These are phyloP conservation scores for Trichonephila inaurata DNA, from an alignment of 1,140 invertebrate genomes.

Conservation along the genomic window DNA sequence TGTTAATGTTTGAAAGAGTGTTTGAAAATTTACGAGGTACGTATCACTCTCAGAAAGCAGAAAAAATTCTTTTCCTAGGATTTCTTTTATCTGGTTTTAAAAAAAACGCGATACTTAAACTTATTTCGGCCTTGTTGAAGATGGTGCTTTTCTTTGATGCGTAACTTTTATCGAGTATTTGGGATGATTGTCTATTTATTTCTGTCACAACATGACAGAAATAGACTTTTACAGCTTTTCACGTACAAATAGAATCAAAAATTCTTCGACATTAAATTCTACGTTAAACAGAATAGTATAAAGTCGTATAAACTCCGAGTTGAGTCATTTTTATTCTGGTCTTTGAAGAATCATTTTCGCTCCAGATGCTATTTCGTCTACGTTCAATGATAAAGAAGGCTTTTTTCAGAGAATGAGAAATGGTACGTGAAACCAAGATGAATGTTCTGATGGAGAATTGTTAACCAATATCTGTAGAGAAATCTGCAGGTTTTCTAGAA, in stretches of 20 bases:
- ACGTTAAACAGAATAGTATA: neutral
- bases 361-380: neutral
- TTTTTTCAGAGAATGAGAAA: conserved; percentile 11
- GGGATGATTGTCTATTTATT: neutral
- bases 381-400: neutral
- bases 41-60: conserved; percentile 10
- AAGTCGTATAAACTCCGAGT: neutral
- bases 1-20: conserved; percentile 32
- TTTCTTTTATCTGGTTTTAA: neutral
- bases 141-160: neutral
- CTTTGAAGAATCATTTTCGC: neutral
- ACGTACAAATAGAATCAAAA: neutral
- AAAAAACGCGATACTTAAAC: neutral
- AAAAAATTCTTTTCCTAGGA: neutral
- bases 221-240: neutral
- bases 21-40: conserved; percentile 22
- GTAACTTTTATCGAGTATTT: neutral
- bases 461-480: neutral
- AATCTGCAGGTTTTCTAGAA: neutral
- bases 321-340: neutral
- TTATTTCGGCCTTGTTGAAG: neutral
- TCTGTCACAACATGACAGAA: neutral
- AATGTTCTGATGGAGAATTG: conserved; percentile 27
- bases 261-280: neutral
- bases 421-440: conserved; percentile 45